These are phyloP conservation scores for Odontophorus gujanensis DNA, from an alignment of 2,113 vertebrate genomes.

Conservation along the genomic window DNA sequence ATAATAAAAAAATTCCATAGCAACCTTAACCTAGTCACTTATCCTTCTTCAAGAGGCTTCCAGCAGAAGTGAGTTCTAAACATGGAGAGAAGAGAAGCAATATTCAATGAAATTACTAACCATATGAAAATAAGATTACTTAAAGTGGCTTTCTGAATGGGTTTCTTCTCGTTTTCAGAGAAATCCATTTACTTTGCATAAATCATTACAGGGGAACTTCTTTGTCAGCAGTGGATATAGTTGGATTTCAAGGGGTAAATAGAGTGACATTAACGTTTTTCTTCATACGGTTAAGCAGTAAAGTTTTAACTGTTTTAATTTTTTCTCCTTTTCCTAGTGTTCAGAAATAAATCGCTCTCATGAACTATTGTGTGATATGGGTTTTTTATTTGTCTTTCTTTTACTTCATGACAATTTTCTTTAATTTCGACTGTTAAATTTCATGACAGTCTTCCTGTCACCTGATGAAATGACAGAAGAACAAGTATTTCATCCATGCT, in stretches of 20 bases:
- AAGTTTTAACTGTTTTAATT: neutral
- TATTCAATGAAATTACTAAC: neutral
- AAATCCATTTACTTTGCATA: neutral
- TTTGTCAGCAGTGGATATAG: neutral
- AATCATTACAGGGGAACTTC: neutral
- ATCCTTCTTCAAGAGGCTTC: neutral
- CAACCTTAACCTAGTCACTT: neutral
- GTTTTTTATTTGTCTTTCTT: neutral
- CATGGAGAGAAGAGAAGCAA: neutral
- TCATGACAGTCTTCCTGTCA: neutral
- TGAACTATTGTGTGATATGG: neutral
- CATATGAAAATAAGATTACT: neutral
- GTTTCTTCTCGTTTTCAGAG: neutral
- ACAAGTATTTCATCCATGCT: neutral
- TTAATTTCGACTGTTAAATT: neutral
- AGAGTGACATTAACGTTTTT: neutral
- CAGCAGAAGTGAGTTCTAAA: neutral
- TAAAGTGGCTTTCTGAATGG: neutral
- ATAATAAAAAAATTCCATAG: neutral
- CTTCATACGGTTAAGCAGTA: neutral
- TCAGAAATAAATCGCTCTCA: neutral
- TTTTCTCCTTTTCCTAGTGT: neutral
- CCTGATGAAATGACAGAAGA: neutral
- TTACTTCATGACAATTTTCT: neutral
- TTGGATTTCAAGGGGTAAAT: neutral